These are phyloP conservation scores for Prunella himalayana DNA, from an alignment of 2,113 vertebrate species.

Conservation along the genomic window DNA sequence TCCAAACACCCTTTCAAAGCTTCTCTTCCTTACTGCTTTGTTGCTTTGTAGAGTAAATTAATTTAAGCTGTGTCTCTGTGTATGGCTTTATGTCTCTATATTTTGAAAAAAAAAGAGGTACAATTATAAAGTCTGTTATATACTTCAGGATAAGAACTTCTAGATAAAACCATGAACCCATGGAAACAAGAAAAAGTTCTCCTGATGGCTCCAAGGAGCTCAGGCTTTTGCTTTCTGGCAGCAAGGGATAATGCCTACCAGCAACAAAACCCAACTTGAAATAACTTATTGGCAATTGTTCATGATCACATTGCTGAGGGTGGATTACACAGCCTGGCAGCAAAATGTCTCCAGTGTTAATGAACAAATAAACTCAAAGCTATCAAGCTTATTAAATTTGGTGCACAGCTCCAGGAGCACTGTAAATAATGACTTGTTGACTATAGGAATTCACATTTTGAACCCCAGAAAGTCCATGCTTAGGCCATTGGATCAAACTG, in stretches of 20 bases:
- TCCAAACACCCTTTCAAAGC: background rate
- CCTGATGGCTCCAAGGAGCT: background rate
- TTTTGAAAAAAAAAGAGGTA: background rate
- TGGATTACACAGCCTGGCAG: background rate
- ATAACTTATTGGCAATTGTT: background rate
- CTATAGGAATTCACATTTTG: background rate
- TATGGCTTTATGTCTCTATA: background rate
- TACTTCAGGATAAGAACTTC: background rate
- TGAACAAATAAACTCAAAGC: background rate
- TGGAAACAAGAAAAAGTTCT: background rate
- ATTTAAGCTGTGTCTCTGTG: background rate
- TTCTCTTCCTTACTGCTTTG: background rate
- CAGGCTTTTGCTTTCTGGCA: background rate
- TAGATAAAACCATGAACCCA: background rate
- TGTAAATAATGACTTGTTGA: background rate
- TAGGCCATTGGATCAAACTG: background rate
- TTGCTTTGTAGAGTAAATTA: background rate
- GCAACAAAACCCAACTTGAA: background rate
- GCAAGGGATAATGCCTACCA: background rate
- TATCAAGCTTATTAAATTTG: background rate
- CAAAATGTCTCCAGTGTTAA: background rate
- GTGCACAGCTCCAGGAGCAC: background rate
- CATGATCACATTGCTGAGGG: background rate
- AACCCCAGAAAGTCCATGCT: rapidly evolving
- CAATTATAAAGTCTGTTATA: background rate